These are phyloP conservation scores for Blomia tropicalis DNA, from an alignment of 2,888 invertebrate genomes.

Conservation along the genomic window DNA sequence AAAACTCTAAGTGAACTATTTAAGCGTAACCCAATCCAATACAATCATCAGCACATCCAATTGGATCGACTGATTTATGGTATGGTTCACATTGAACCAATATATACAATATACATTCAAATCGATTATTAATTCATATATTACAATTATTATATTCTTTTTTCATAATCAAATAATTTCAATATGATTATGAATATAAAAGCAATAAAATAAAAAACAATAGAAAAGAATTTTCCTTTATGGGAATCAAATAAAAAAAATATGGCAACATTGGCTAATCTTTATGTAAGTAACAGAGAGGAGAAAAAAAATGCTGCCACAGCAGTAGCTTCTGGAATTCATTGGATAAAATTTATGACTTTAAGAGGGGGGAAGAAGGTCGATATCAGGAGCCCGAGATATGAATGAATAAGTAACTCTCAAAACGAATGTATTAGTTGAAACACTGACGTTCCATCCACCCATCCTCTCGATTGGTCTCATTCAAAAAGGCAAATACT, in stretches of 20 bases:
- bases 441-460: too few species aligned
- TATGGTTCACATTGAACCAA: not conserved
- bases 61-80: constrained; percentile 8
- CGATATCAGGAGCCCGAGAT: too few species aligned
- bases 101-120: too few species aligned
- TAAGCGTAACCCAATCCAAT: too few species aligned
- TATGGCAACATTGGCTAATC: too few species aligned
- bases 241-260: too few species aligned
- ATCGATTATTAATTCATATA: constrained; percentile 8
- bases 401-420: constrained; percentile 4
- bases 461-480: too few species aligned
- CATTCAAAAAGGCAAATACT: not conserved
- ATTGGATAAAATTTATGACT: constrained; percentile 12
- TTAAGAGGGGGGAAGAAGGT: too few species aligned
- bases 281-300: not conserved
- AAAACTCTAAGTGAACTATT: too few species aligned
- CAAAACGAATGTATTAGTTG: too few species aligned
- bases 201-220: not conserved
- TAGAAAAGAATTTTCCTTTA: not conserved
- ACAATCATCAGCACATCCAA: constrained; percentile 15
- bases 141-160: not conserved
- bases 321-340: constrained; percentile 14
- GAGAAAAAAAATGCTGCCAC: too few species aligned
- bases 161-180: not conserved
- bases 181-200: not conserved